These are phyloP conservation scores for Drosophila sordidula DNA, from an alignment of 2,888 invertebrate species.

Conservation along the genomic window DNA sequence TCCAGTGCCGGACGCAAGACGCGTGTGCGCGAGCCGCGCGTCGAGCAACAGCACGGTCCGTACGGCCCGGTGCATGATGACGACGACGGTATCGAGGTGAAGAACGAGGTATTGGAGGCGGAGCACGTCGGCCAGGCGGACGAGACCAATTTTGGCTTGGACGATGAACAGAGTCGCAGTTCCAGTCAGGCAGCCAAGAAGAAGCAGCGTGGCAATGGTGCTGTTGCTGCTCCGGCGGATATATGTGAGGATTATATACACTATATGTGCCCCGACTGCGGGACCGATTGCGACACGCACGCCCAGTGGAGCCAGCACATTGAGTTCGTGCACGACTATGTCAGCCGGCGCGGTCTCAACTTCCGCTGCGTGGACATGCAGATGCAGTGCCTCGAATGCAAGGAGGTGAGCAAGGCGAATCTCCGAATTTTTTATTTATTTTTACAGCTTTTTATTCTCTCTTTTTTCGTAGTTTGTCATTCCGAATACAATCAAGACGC, in stretches of 20 bases:
- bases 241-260: slow-evolving; percentile 79
- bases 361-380: slow-evolving; percentile 74
- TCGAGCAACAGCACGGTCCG: slow-evolving; percentile 27
- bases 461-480: slow-evolving; percentile 57
- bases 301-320: slow-evolving; percentile 81
- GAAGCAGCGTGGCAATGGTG: slow-evolving; percentile 14
- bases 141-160: slow-evolving; percentile 28
- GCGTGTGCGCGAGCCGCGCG: slow-evolving; percentile 66
- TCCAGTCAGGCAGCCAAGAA: slow-evolving; percentile 33
- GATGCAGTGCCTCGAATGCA: slow-evolving; percentile 79
- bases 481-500: slow-evolving; percentile 67
- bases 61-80: slow-evolving; percentile 11
- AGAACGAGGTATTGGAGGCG: slow-evolving; percentile 64
- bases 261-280: slow-evolving; percentile 81
- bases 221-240: slow-evolving; percentile 34
- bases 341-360: slow-evolving; percentile 75
- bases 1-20: slow-evolving; percentile 64
- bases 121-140: slow-evolving; percentile 36
- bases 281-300: slow-evolving; percentile 75
- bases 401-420: slow-evolving; percentile 55
- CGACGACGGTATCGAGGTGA: slow-evolving; percentile 64
- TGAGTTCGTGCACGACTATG: slow-evolving; percentile 80
- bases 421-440: background rate
- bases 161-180: slow-evolving; percentile 54
- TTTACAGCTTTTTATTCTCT: background rate